Conservation (phyloP, 1,140 invertebrate species). For the Drosophila sturtevanti region DNA sequence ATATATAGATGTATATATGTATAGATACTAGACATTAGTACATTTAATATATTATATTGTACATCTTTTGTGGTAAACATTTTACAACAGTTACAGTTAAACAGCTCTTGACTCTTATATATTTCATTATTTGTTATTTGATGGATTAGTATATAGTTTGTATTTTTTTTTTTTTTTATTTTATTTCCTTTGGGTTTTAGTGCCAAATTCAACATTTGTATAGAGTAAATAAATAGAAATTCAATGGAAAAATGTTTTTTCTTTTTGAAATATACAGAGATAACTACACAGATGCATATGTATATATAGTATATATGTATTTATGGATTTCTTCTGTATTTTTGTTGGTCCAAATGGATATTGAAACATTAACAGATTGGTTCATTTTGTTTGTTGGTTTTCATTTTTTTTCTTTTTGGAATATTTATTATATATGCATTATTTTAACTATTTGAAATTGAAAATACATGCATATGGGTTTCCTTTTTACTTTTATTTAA, state of each 20-base stretch:
- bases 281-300: conserved; percentile 26
- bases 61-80: conserved; percentile 57
- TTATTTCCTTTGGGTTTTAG: conserved; percentile 34
- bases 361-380: conserved; percentile 71
- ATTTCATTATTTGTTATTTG: conserved; percentile 5
- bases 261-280: conserved; percentile 45
- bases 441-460: conserved; percentile 24
- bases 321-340: conserved; percentile 37
- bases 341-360: conserved; percentile 74
- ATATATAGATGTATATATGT: conserved; percentile 53
- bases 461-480: conserved; percentile 21
- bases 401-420: conserved; percentile 12
- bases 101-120: conserved; percentile 47
- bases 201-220: conserved; percentile 62
- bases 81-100: conserved; percentile 69
- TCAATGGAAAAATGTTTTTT: conserved; percentile 47
- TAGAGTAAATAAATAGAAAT: conserved; percentile 50
- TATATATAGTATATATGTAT: conserved; percentile 7
- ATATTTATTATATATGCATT: conserved; percentile 17
- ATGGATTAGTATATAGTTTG: conserved; percentile 25
- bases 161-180: conserved; percentile 9
- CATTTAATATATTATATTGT: conserved; percentile 56
- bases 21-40: conserved; percentile 54
- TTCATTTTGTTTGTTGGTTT: conserved; percentile 51
- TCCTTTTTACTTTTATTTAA: neutral